These are phyloP conservation scores for Anabacerthia variegaticeps DNA, from an alignment of 2,797 vertebrate species.

Conservation along the genomic window DNA sequence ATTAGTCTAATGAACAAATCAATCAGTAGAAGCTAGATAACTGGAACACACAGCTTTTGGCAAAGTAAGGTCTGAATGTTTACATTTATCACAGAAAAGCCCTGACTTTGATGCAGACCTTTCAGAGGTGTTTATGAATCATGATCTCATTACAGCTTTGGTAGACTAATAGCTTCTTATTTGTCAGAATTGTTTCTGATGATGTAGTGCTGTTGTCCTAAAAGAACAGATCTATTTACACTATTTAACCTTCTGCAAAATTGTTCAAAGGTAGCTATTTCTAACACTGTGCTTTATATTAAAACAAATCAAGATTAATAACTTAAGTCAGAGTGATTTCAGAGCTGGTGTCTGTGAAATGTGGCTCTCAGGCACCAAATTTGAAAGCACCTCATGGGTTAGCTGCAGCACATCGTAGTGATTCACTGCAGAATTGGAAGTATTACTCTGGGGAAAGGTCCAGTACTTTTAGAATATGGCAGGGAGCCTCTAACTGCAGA, in stretches of 20 bases:
- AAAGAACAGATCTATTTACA: slow-evolving; percentile 57
- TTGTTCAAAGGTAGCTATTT: slow-evolving; percentile 37
- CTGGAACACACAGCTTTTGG: slow-evolving; percentile 71
- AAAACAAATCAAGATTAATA: slow-evolving; percentile 2
- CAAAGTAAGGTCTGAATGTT: slow-evolving; percentile 68
- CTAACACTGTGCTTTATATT: neutral
- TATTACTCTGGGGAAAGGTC: neutral
- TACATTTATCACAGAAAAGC: slow-evolving; percentile 76
- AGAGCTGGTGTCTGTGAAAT: neutral
- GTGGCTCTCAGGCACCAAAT: neutral
- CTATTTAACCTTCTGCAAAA: slow-evolving; percentile 63
- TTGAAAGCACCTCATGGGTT: neutral
- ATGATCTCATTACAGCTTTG: slow-evolving; percentile 76
- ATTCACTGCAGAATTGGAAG: neutral
- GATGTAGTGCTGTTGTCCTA: slow-evolving; percentile 61
- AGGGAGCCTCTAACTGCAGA: neutral
- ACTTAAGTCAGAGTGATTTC: neutral
- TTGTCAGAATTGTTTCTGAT: slow-evolving; percentile 72
- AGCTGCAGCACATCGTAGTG: neutral
- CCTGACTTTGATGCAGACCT: slow-evolving; percentile 78
- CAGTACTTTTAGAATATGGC: neutral
- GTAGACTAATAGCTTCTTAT: slow-evolving; percentile 74
- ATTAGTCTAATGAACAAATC: slow-evolving; percentile 79
- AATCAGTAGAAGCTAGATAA: slow-evolving; percentile 67
- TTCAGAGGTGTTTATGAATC: slow-evolving; percentile 78